Evolutionary conservation across 2,888 invertebrate species (phyloP), one percentile per base, ranked within the genome.

Genomic region (Agapostemon virescens): DNA sequence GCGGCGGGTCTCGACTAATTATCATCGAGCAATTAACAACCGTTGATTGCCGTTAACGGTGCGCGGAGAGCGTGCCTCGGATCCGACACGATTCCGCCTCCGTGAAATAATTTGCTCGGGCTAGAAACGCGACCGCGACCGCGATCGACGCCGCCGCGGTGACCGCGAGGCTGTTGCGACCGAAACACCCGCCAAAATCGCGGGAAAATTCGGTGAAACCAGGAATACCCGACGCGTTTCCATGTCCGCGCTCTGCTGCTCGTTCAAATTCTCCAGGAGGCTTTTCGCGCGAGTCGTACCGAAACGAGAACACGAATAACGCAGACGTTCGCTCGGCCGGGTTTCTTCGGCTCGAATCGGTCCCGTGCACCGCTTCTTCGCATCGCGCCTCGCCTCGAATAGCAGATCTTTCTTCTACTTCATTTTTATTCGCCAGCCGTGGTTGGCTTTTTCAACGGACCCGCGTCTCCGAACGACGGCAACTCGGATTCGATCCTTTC

Each of bases 1-100:
- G 78, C 64, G 70, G 74, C 67, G 30, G 58, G 69, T 77, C 84
- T 42, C 79, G 81, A 80, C 82, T 90, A 89, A 91, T 91, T 90
- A 91, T 89, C 89, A 89, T 87, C 85, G 82, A 88, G 87, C 88
- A 91, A 91, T 91, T 91, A 91, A 91, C 88, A 88, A 88, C 88
- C 89, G 90, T 89, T 90, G 89, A 91, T 91, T 89, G 89, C 91
- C 86, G 89, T 90, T 91, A 91, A 88, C 87, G 83, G 84, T 42
- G 83, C 69, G 61, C 58, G 33, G 77, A 49, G 23, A 69, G 75
- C 68, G 77, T 73, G 75, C 77, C n/a, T 79, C 69, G 76, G 82
- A 70, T 76, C 77, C 64, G 33, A 55, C 26, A 66, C 67, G 81
- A 72, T 55, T 72, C 79, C 58, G 11, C 33, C 76, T 20, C 68